Evolutionary conservation across 2,888 invertebrate species (phyloP), one percentile per base, ranked within the genome.

Genomic region (Spodoptera exigua): DNA sequence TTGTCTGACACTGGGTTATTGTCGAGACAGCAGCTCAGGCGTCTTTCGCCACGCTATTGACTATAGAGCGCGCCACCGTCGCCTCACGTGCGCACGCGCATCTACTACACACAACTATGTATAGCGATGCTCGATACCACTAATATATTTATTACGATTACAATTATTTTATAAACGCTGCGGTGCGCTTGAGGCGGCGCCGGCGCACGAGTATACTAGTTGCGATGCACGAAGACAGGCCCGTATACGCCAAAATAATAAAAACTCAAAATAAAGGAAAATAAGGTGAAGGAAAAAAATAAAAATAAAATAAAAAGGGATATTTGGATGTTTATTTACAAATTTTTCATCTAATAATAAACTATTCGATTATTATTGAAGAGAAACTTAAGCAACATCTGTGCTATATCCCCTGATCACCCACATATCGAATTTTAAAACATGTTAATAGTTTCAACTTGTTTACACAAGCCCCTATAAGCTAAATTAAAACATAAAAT

Each of bases 1-100:
- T 94, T 94, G 94, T 94, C 94, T 92, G 92, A 93, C 94, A 94
- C 93, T 93, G 92, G 93, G 92, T 94, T 94, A 94, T 94, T 94
- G 94, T 94, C 94, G 84, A 93, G 93, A 94, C 94, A 94, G 94
- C 94, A 94, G 94, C 88, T 91, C 68, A 70, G 90, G 89, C 89
- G 83, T 73, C 72, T 60, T 56, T 63, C 85, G 89, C 90, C 90
- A 74, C 83, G 83, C 87, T 89, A 90, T 89, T 86, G 89, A 88
- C 90, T 90, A 90, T 79, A 85, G 83, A 81, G 71, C 67, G 73
- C 61, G 70, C 76, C 65, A 14, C 67, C 71, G 55, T 53, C 55
- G 49, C 66, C 55, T 18, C 56, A 21, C 56, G 34, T 32, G n/a
- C 10, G 12, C 3, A 5, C 48, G n/a, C 37, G n/a, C 48, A 3